phyloP scores from a whole-genome alignment of 2,888 invertebrate species.

The Nemapogon koenigi region DNA sequence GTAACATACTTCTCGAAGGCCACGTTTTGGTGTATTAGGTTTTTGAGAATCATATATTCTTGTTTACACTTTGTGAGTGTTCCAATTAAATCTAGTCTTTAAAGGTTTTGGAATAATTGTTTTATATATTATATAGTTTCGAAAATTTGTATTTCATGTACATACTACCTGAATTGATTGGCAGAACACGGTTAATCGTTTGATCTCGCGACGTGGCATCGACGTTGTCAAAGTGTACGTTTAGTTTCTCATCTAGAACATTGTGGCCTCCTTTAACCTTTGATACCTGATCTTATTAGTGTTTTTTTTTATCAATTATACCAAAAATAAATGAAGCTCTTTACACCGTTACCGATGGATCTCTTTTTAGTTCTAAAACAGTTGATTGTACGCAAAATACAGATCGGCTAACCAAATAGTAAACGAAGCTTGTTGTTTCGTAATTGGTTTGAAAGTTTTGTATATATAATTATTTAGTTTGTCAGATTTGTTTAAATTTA shows the following conservation, averaged over 20 bases:
- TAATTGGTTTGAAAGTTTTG: conserved; percentile 45
- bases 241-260: conserved; percentile 8
- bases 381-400: conserved; percentile 22
- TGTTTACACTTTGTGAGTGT: conserved; percentile 25
- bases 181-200: background rate
- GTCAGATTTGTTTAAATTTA: conserved; percentile 18
- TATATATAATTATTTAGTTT: conserved; percentile 36
- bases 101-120: conserved; percentile 24
- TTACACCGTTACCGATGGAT: conserved; percentile 61
- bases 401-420: conserved; percentile 51
- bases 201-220: background rate
- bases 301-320: conserved; percentile 56
- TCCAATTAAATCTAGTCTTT: conserved; percentile 52
- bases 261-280: conserved; percentile 33
- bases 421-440: conserved; percentile 38
- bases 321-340: conserved; percentile 59
- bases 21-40: conserved; percentile 22
- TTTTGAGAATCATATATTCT: conserved; percentile 19
- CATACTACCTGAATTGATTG: conserved; percentile 2
- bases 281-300: conserved; percentile 51
- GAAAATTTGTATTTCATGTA: background rate
- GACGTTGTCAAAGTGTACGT: conserved; percentile 1
- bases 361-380: conserved; percentile 47
- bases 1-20: conserved; percentile 28
- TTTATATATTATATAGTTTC: conserved; percentile 3